Base-by-base conservation (phyloP, 2,797 vertebrate species). In the Sebastes iracundus region DNA sequence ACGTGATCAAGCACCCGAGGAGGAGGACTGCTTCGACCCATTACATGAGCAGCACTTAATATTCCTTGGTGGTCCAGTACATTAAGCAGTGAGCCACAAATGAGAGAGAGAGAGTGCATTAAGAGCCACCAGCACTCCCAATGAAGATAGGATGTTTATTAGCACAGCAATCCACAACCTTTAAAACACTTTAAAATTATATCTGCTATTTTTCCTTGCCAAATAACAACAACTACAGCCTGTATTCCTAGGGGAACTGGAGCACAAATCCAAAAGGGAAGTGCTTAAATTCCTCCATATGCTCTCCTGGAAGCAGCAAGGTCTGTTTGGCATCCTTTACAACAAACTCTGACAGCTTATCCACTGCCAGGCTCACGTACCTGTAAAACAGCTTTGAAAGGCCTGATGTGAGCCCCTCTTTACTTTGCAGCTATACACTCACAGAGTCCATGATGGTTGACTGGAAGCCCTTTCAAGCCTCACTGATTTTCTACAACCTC, bases 391-490 rank as follows among this genome's bases (percentile, higher is more conserved):
- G 72, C 68, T 85, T 74, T 58, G n/a, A 79, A 75, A 81, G 32
- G 52, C 32, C 69, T 7, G 63, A 71, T 64, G 18, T 46, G 60
- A 4, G 74, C 28, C 33, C 78, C 25, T 18, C 67, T 82, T 30
- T 56, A 38, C 46, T 79, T 71, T 69, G 77, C 58, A 66, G 68
- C 35, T 28, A 35, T 32, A 68, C 11, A 56, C 72, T 63, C 74
- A 49, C 46, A 6, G 20, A 84, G 62, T 58, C n/a, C 9, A 75
- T 91, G 91, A 90, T 90, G 91, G 88, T 89, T 82, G 88, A 92
- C 53, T 88, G 89, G 84, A 87, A 86, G 75, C 60, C 78, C 69
- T 75, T 90, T 93, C 83, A 92, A 75, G 87, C 83, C 70, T 91
- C 82, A 73, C 33, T 72, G 80, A 72, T 61, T 93, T 80, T 77